Base-by-base conservation (phyloP, 2,888 invertebrate genomes). In the Eubasilissa splendida region DNA sequence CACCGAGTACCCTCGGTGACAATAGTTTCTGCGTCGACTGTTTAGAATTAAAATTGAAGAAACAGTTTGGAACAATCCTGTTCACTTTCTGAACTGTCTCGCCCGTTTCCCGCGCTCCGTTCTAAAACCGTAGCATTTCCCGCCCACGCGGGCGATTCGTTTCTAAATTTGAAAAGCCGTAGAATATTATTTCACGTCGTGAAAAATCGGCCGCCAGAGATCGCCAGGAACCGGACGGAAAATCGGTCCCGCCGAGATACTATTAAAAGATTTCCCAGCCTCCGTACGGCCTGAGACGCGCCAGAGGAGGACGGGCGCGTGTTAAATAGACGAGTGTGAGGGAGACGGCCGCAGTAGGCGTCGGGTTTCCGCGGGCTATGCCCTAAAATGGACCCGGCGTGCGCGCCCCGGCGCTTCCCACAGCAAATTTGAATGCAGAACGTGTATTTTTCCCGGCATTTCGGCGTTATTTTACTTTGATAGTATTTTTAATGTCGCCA, bases 311-410 rank as follows among this genome's bases (percentile, higher is more conserved):
- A 82, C 70, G 42, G 74, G 22, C 53, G 31, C 63, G 73, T 77
- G 73, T 52, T 53, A 60, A 60, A 58, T 60, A 14, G 52, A 42
- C 53, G 65, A 14, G 78, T 60, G 78, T 73, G 75, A 80, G 75
- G 60, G 80, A 78, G 82, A 83, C 73, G 71, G 76, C 65, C 66
- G 22, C 60, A 53, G 52, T 52, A 42, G 85, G 87, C 86, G 89
- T 92, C 92, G 90, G 90, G 92, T 93, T 93, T 93, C 93, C 91
- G 90, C 91, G 91, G 91, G 91, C 92, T 91, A 92, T 93, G 92
- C 92, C 93, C 93, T 93, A 93, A 93, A 93, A 93, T 93, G 93
- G 93, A 91, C 89, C 89, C 90, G 91, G 91, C 92, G 91, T 89
- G 90, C 90, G 89, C 89, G 89, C 33, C 53, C 59, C 58, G 70